phyloP scores from a whole-genome alignment of 2,113 vertebrate species.

The Ciconia boyciana region DNA sequence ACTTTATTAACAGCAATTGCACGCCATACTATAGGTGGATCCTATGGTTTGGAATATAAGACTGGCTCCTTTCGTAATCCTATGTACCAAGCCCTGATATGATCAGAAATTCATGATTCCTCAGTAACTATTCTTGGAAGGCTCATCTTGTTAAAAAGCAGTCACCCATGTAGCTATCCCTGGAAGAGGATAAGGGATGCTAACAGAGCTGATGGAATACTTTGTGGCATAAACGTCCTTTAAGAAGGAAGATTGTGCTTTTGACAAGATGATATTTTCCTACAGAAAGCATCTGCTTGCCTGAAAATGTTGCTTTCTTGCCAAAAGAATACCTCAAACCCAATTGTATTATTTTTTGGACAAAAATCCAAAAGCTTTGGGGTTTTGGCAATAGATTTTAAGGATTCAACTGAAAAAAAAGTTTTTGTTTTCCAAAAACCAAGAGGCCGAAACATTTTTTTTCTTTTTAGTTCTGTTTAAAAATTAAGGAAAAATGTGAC shows the following conservation, averaged over 20 bases:
- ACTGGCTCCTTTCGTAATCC: neutral
- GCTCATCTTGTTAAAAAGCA: neutral
- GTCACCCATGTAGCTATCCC: neutral
- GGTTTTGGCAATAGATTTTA: constrained; percentile 17
- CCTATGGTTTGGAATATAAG: neutral
- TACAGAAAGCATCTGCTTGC: neutral
- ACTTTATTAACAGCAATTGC: neutral
- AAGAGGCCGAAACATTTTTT: neutral
- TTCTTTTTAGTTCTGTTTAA: neutral
- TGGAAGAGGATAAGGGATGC: neutral
- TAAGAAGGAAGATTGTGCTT: neutral
- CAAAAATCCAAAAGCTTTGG: neutral
- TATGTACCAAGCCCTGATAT: neutral
- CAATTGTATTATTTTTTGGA: constrained; percentile 12
- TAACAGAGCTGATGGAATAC: neutral
- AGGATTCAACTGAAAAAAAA: neutral
- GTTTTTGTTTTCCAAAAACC: neutral
- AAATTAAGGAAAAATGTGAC: neutral
- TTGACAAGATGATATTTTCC: constrained; percentile 14
- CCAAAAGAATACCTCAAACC: constrained; percentile 12
- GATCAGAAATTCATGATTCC: neutral
- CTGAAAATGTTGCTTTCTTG: neutral
- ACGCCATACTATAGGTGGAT: neutral
- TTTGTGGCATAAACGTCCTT: neutral
- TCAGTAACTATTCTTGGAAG: neutral